phyloP scores from a whole-genome alignment of 1,140 invertebrate species.

The Formica selysi region DNA sequence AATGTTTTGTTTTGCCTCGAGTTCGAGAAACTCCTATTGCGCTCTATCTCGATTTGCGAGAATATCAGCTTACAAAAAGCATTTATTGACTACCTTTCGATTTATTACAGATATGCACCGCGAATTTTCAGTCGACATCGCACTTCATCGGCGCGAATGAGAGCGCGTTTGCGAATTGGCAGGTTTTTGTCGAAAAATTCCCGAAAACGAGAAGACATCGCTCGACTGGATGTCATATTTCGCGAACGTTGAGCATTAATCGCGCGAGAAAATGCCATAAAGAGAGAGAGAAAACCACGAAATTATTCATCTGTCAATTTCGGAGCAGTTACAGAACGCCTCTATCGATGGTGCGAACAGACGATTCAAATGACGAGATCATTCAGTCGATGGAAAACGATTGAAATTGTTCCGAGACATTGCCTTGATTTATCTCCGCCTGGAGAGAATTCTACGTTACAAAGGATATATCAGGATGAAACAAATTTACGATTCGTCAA shows the following conservation, averaged over 20 bases:
- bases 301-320: conserved; percentile 49
- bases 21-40: neutral
- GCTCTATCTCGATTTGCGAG: conserved; percentile 2
- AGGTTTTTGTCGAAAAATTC: conserved; percentile 26
- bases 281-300: neutral
- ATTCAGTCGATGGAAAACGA: conserved; percentile 9
- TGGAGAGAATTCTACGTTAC: neutral
- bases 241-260: conserved; percentile 56
- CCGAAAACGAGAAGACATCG: neutral
- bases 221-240: conserved; percentile 27
- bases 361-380: conserved; percentile 44
- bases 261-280: conserved; percentile 52
- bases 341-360: neutral
- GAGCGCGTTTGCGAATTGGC: neutral
- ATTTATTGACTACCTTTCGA: neutral
- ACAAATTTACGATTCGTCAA: neutral
- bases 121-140: conserved; percentile 11
- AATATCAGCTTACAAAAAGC: conserved; percentile 16
- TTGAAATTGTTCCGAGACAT: conserved; percentile 42
- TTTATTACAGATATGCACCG: neutral
- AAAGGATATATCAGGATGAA: neutral
- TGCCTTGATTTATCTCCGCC: conserved; percentile 60
- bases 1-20: conserved; percentile 18
- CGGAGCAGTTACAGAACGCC: conserved; percentile 8
- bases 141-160: conserved; percentile 17